These are phyloP conservation scores for Coracopsis vasa DNA, from an alignment of 2,113 vertebrate species.

Conservation along the genomic window DNA sequence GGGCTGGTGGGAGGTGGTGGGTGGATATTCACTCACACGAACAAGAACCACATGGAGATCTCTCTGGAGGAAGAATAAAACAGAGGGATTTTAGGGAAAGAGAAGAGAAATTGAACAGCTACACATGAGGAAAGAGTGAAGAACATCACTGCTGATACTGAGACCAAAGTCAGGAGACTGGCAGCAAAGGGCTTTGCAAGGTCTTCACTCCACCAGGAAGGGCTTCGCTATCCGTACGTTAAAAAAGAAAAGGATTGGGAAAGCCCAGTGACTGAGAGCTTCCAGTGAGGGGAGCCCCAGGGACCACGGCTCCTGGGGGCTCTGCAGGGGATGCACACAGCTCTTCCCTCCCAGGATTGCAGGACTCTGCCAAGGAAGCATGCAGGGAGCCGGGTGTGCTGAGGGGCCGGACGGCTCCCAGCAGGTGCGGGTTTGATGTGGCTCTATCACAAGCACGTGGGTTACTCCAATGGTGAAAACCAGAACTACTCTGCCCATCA, in stretches of 20 bases:
- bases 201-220: not conserved
- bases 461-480: not conserved
- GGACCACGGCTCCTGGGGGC: rapidly evolving
- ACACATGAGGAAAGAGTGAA: not conserved
- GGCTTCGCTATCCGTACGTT: not conserved
- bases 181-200: not conserved
- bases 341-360: not conserved
- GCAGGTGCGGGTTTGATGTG: rapidly evolving
- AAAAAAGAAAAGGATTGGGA: not conserved
- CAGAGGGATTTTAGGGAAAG: not conserved
- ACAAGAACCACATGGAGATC: not conserved
- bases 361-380: not conserved
- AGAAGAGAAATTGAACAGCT: not conserved
- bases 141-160: rapidly evolving
- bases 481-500: not conserved
- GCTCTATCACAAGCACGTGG: not conserved
- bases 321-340: rapidly evolving
- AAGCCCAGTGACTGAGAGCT: not conserved
- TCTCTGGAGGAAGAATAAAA: not conserved
- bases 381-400: rapidly evolving
- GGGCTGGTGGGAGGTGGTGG: not conserved
- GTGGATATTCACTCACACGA: not conserved
- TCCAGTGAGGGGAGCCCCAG: not conserved
- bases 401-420: rapidly evolving
- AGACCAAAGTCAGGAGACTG: not conserved